These are phyloP conservation scores for Flexamia atlantica DNA, from an alignment of 2,888 invertebrate species.

Conservation along the genomic window DNA sequence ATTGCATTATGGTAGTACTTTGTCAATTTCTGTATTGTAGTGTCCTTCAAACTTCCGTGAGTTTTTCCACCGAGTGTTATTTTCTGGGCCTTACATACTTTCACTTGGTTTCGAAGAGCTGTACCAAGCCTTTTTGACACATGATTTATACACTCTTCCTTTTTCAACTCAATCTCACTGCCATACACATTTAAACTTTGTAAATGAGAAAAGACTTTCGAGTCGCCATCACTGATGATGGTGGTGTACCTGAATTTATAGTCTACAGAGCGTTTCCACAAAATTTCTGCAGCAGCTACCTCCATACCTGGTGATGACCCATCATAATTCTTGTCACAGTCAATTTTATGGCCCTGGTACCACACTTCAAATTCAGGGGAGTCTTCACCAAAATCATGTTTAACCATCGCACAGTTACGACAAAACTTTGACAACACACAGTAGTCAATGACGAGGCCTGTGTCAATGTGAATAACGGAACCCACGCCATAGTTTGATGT, in stretches of 20 bases:
- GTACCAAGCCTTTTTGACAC: too few species aligned
- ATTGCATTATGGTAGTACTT: conserved; percentile 37
- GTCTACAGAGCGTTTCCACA: conserved; percentile 62
- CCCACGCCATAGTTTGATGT: conserved; percentile 67
- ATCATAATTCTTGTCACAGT: conserved; percentile 65
- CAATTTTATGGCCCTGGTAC: conserved; percentile 65
- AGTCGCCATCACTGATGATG: conserved; percentile 59
- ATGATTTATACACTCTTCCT: too few species aligned
- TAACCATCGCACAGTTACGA: conserved; percentile 64
- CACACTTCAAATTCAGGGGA: conserved; percentile 65
- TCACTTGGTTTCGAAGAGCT: too few species aligned
- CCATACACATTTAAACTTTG: too few species aligned
- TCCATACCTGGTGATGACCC: conserved; percentile 66
- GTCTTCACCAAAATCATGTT: conserved; percentile 60
- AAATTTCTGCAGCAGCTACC: conserved; percentile 60
- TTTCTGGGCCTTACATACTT: too few species aligned
- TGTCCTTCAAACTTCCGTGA: conserved; percentile 33
- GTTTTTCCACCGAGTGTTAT: too few species aligned
- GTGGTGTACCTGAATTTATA: conserved; percentile 58
- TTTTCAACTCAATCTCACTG: too few species aligned
- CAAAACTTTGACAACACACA: conserved; percentile 67
- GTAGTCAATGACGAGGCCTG: conserved; percentile 67
- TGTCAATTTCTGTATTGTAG: conserved; percentile 37
- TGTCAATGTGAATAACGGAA: conserved; percentile 65
- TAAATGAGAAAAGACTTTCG: conserved; percentile 43